Percentiles rank a stretch among this genome's conserved stretches.
Evolutionary conservation across 2,113 vertebrate species (phyloP).

Genomic region (Myocastor coypus): DNA sequence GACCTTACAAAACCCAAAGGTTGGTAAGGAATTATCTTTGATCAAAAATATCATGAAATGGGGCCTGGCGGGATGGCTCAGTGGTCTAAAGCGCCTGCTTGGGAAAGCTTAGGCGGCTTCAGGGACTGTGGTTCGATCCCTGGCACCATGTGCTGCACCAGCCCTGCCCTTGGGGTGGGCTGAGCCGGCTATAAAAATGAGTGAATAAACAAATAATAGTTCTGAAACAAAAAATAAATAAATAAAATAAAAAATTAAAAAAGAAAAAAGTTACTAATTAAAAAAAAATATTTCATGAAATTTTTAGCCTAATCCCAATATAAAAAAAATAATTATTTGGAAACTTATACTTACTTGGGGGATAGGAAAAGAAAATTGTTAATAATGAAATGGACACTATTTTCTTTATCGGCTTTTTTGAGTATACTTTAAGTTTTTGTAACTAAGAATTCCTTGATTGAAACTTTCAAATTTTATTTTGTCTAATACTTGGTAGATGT

Average conservation of each 20-base stretch:
- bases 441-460: slow-evolving; percentile 19
- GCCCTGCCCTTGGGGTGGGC: too few relatives aligned
- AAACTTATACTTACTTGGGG: slow-evolving; percentile 26
- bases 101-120: too few relatives aligned
- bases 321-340: background rate
- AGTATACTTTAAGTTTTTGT: slow-evolving; percentile 46
- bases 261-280: too few relatives aligned
- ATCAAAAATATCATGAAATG: slow-evolving; percentile 20
- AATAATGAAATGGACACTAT: background rate
- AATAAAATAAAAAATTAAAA: too few relatives aligned
- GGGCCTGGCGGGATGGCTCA: too few relatives aligned
- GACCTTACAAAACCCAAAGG: slow-evolving; percentile 37
- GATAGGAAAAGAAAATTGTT: background rate
- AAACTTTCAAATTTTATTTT: slow-evolving; percentile 60
- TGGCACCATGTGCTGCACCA: too few relatives aligned
- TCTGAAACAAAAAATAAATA: too few relatives aligned
- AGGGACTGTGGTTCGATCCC: too few relatives aligned
- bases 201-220: too few relatives aligned
- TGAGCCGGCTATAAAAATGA: too few relatives aligned
- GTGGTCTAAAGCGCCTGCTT: too few relatives aligned
- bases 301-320: background rate
- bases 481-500: background rate
- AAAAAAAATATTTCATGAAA: slow-evolving; percentile 23
- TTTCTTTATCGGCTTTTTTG: slow-evolving; percentile 10
- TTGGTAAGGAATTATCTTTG: slow-evolving; percentile 25